Base-by-base conservation (phyloP, 2,113 vertebrate genomes). In the Todiramphus chloris region DNA sequence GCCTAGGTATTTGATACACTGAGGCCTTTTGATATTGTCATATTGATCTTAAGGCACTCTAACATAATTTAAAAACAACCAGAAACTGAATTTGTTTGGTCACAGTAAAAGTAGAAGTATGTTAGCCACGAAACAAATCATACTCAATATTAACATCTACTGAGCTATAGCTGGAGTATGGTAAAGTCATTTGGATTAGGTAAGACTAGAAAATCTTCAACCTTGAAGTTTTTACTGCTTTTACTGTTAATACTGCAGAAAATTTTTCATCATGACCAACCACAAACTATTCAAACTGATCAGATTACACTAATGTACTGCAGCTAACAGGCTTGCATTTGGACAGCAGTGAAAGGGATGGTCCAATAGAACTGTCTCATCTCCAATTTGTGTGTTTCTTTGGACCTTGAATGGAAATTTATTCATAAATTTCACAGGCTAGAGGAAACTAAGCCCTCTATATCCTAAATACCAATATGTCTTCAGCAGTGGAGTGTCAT, bases 111-210 rank as follows among this genome's bases (percentile, higher is more conserved):
- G 39, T 8, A 94, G 73, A 93, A 69, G 31, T 81, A 81, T 80
- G 51, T 84, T 81, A 93, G 56, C 48, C 37, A 94, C 83, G 94
- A 94, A 93, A 75, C 44, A 92, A 93, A 44, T 76, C 39, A 21
- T 91, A 50, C 64, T 82, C 28, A 83, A 25, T 89, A 92, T 83
- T 85, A 86, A 85, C n/a, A 58, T 76, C 27, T 67, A 44, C 55
- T 86, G 85, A 95, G n/a, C 75, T 89, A 37, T 60, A 64, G 72
- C 55, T 88, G 16, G 43, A 78, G 14, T 68, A 39, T 83, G 90
- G 83, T 93, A 78, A 95, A 96, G 60, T 86, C 50, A 73, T 95
- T 70, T 96, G 83, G 51, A 62, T 93, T 87, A 89, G 60, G 68
- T 72, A 93, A 77, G 67, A 78, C 53, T 58, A 90, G 81, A 94